Percentiles rank a stretch among this genome's conserved stretches.
These are phyloP conservation scores for Octodon degus DNA, from an alignment of 2,113 vertebrate species.

Conservation along the genomic window DNA sequence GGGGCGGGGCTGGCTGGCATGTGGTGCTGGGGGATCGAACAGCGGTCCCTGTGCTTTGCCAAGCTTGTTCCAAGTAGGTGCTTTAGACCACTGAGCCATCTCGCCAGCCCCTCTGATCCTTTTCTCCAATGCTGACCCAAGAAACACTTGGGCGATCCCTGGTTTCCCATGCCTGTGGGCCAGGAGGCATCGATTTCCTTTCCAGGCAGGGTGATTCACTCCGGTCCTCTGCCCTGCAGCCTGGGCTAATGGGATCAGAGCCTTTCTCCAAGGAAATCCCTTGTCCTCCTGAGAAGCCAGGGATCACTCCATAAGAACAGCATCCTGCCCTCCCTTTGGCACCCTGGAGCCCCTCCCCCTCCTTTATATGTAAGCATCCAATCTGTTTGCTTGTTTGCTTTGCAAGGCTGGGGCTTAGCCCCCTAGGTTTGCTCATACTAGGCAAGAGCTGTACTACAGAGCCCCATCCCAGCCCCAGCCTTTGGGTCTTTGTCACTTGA, in stretches of 20 bases:
- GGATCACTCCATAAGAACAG: background rate
- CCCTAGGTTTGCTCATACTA: background rate
- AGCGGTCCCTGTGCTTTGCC: no score
- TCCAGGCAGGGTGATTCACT: no score
- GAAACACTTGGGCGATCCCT: background rate
- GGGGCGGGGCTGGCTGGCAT: no score
- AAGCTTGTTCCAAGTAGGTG: no score
- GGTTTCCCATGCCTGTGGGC: background rate
- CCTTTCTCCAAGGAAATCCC: slow-evolving; percentile 15
- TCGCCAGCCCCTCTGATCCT: no score
- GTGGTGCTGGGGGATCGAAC: no score
- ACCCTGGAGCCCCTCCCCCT: background rate
- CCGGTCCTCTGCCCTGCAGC: background rate
- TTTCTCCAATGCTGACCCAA: background rate
- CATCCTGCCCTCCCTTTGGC: fast-evolving
- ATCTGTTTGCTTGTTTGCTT: background rate
- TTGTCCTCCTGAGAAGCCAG: background rate
- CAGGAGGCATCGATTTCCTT: background rate
- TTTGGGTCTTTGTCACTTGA: background rate
- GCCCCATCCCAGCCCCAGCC: background rate
- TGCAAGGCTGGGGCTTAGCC: background rate
- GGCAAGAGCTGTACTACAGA: background rate
- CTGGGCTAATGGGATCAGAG: background rate
- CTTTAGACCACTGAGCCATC: no score
- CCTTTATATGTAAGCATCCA: background rate